phyloP scores from a whole-genome alignment of 2,888 invertebrate genomes.

The Parthenolecanium corni region DNA sequence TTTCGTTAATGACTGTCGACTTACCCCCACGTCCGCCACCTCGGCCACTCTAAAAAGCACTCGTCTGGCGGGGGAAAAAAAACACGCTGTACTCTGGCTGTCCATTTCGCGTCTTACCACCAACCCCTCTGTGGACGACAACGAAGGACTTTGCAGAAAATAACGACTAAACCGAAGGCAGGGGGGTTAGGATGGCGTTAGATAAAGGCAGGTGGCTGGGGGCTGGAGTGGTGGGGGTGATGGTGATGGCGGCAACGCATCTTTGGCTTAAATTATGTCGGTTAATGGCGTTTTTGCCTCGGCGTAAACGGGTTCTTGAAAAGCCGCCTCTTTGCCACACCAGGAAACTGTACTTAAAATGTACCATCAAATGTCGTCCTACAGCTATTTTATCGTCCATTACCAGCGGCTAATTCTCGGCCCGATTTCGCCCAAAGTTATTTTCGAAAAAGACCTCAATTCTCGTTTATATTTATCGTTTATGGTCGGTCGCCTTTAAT shows the following conservation, averaged over 20 bases:
- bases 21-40: background rate
- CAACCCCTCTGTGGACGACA: background rate
- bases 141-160: too few species aligned
- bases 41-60: constrained; percentile 8
- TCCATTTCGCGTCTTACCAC: background rate
- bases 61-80: too few species aligned
- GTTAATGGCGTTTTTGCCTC: constrained; percentile 21
- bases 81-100: too few species aligned
- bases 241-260: constrained; percentile 7
- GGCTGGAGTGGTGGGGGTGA: background rate
- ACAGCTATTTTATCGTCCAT: constrained; percentile 27
- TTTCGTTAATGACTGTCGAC: constrained; percentile 28
- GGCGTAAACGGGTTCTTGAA: constrained; percentile 27
- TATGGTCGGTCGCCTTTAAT: constrained; percentile 26
- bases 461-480: constrained; percentile 25
- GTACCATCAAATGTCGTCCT: constrained; percentile 28
- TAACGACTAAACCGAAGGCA: too few species aligned
- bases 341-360: constrained; percentile 23
- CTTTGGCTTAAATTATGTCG: constrained; percentile 27
- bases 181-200: too few species aligned
- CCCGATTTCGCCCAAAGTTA: constrained; percentile 27
- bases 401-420: constrained; percentile 28
- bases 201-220: too few species aligned
- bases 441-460: constrained; percentile 24
- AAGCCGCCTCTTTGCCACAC: constrained; percentile 11